Conservation (phyloP, 2,888 invertebrate genomes). For the Orchestes rusci region DNA sequence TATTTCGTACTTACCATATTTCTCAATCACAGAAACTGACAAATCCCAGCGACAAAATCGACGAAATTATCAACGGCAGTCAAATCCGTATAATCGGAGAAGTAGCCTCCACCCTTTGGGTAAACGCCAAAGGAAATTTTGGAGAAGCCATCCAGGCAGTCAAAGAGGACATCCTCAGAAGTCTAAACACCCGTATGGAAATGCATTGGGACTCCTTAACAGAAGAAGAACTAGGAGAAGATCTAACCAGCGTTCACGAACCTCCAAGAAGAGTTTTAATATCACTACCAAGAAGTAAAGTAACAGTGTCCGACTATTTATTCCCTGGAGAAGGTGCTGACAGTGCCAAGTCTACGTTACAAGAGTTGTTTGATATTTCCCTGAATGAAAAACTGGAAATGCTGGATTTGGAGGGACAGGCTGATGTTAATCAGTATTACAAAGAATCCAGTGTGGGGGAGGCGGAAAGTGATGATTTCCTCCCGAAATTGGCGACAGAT, state of each 20-base stretch:
- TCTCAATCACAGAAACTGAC: too few relatives aligned
- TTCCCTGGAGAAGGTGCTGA: constrained; percentile 85
- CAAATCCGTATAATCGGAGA: constrained; percentile 66
- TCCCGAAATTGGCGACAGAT: constrained; percentile 48
- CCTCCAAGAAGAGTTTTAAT: constrained; percentile 82
- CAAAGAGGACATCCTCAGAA: constrained; percentile 77
- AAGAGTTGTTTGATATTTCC: constrained; percentile 73
- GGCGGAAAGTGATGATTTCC: constrained; percentile 45
- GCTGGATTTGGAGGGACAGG: constrained; percentile 69
- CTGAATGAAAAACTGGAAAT: constrained; percentile 54
- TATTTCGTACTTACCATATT: too few relatives aligned
- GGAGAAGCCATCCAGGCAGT: constrained; percentile 65
- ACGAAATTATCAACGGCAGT: too few relatives aligned
- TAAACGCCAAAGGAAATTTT: constrained; percentile 68
- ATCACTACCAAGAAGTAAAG: constrained; percentile 53
- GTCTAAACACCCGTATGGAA: constrained; percentile 76
- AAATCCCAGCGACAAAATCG: too few relatives aligned
- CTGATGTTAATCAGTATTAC: constrained; percentile 49
- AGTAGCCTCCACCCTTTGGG: constrained; percentile 67
- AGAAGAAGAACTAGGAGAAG: constrained; percentile 71
- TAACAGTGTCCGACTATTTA: constrained; percentile 81
- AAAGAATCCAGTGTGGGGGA: constrained; percentile 40
- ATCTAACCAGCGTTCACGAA: constrained; percentile 72
- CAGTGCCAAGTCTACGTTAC: constrained; percentile 72
- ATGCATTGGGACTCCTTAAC: constrained; percentile 91